A percentile compares a stretch with the other conserved stretches of the same genome.
These are phyloP conservation scores for Catocala nupta DNA, from an alignment of 2,888 invertebrate genomes.

Conservation along the genomic window DNA sequence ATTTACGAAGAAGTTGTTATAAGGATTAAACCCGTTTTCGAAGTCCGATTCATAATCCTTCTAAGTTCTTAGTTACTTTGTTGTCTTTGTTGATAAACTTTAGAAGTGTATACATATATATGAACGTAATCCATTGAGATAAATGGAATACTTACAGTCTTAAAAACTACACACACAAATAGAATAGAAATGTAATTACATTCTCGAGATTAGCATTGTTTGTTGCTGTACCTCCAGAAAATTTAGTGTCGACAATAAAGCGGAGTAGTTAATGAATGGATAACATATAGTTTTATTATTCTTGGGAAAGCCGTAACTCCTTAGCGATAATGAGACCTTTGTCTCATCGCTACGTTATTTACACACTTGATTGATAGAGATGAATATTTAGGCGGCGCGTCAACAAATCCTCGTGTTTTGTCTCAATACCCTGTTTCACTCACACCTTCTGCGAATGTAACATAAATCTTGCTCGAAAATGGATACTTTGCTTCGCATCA, in stretches of 20 bases:
- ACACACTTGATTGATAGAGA: constrained; percentile 78
- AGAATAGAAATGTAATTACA: constrained; percentile 34
- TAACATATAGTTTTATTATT: constrained; percentile 61
- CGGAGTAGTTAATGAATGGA: constrained; percentile 42
- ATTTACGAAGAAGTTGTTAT: no score
- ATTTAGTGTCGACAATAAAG: constrained; percentile 40
- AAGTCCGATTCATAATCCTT: no score
- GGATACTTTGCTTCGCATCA: constrained; percentile 65
- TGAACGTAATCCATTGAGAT: neutral
- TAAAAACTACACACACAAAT: constrained; percentile 9
- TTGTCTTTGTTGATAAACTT: neutral
- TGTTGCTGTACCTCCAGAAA: constrained; percentile 38
- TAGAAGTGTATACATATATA: neutral
- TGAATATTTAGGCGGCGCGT: constrained; percentile 72
- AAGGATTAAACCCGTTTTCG: no score
- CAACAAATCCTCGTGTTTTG: constrained; percentile 68
- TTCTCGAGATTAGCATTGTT: constrained; percentile 27
- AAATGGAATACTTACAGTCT: neutral
- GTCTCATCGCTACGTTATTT: constrained; percentile 71
- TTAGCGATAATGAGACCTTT: constrained; percentile 66
- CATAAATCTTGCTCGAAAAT: constrained; percentile 73
- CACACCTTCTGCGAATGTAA: constrained; percentile 70
- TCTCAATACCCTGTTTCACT: constrained; percentile 56
- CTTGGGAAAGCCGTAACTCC: constrained; percentile 60
- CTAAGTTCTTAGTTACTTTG: no score